These are phyloP conservation scores for Acanthopagrus latus DNA, from an alignment of 2,797 vertebrate genomes.

Conservation along the genomic window DNA sequence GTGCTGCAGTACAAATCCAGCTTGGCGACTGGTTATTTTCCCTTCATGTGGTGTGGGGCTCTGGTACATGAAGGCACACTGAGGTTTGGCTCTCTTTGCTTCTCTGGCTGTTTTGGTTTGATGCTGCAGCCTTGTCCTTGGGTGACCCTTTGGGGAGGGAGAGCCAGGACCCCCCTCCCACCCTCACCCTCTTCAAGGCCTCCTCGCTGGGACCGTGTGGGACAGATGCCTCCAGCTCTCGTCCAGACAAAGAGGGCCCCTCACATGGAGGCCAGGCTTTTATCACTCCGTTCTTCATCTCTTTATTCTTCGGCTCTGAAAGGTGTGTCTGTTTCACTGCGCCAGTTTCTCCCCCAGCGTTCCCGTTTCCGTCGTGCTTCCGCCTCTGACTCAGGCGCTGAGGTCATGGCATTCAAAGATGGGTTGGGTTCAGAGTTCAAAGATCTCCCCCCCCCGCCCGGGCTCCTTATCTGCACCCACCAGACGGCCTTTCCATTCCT, in stretches of 20 bases:
- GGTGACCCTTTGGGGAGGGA: conserved; percentile 69
- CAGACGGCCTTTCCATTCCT: conserved; percentile 68
- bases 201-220: conserved; percentile 27
- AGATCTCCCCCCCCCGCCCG: conserved; percentile 32
- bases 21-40: conserved; percentile 63
- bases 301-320: conserved; percentile 53
- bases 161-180: conserved; percentile 36
- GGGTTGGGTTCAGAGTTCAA: conserved; percentile 72
- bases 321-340: conserved; percentile 65
- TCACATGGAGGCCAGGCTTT: conserved; percentile 53
- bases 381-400: conserved; percentile 58
- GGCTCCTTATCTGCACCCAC: conserved; percentile 72
- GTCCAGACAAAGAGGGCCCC: conserved; percentile 70
- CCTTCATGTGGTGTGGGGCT: conserved; percentile 69
- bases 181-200: conserved; percentile 23
- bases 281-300: conserved; percentile 54
- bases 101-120: conserved; percentile 58
- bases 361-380: conserved; percentile 16
- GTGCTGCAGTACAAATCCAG: conserved; percentile 56
- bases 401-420: conserved; percentile 66
- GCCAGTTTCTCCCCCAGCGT: conserved; percentile 10
- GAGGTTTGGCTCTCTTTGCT: conserved; percentile 67
- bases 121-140: conserved; percentile 70
- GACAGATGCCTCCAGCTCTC: conserved; percentile 52
- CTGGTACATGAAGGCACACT: conserved; percentile 71